Evolutionary conservation across 2,888 invertebrate genomes (phyloP), one percentile per base, ranked within the genome.

Genomic region (Cactoblastis cactorum): DNA sequence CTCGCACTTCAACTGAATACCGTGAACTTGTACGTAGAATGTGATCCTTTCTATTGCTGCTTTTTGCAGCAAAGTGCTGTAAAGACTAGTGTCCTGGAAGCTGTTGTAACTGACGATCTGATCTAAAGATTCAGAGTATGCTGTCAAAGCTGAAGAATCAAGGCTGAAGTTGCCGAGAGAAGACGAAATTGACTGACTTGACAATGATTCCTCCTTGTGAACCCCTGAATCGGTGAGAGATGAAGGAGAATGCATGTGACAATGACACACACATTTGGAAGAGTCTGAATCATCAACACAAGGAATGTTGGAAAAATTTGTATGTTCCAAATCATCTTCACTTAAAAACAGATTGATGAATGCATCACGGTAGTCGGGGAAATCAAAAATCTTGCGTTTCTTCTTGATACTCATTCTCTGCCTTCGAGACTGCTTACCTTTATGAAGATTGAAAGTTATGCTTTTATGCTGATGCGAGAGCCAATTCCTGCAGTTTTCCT

Each of bases 1-100:
- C 3, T 80, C 79, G 35, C 74, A 77, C 22, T 69, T 77, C 0
- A 89, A 52, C 53, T 89, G 80, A 6, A 89, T 80, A 41, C 83
- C 83, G 49, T 89, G 89, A 0, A 82, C 89, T 77, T 85, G 83
- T 0, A 89, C 75, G 8, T 89, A 89, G 64, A 89, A 89, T 0
- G 80, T 85, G 8, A 89, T 82, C 0, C 89, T 71, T 58, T 89
- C 88, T 1, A 87, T 80, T 0, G 89, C 81, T 5, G 87, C 67
- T 53, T 83, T 84, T 49, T 87, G 83, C 0, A 85, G 70, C 1
- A 88, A 19, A 0, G 74, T 72, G 33, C 56, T 71, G 45, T 75
- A 79, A 0, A 89, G 57, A 17, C 75, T 83, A 0, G 77, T 67
- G 24, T 88, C 86, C 41, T 87, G 71, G 50, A 86, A 89, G 51